Conservation (phyloP, 2,113 vertebrate species). For the Anhinga rufa region DNA sequence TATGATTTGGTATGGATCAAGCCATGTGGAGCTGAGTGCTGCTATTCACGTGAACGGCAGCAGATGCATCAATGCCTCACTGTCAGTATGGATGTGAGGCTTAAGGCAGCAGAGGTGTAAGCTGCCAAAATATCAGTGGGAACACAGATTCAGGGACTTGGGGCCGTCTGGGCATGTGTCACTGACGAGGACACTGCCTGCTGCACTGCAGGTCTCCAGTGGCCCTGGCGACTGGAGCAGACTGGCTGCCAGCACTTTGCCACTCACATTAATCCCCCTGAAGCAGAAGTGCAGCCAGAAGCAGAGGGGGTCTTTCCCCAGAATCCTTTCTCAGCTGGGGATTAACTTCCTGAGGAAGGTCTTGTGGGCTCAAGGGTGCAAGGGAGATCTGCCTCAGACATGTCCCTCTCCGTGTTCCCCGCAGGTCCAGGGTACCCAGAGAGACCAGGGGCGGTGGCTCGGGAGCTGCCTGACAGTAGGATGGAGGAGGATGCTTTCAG, state of each 20-base stretch:
- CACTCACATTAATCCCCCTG: not conserved
- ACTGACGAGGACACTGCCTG: not conserved
- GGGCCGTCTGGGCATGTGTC: too few relatives aligned
- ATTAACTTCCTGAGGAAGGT: not conserved
- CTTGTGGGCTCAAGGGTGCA: not conserved
- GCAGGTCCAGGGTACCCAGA: too few relatives aligned
- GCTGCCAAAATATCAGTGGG: not conserved
- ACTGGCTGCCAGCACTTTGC: not conserved
- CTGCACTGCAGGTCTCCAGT: not conserved
- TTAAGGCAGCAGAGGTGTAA: not conserved
- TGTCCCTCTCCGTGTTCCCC: not conserved
- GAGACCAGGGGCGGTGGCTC: not conserved
- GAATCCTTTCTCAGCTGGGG: not conserved
- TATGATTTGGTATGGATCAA: too few relatives aligned
- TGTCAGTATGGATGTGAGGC: too few relatives aligned
- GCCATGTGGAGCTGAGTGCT: too few relatives aligned
- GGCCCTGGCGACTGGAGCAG: not conserved
- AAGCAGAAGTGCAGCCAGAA: not conserved
- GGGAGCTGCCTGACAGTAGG: not conserved
- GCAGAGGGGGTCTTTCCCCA: not conserved
- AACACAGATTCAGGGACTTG: rapidly evolving
- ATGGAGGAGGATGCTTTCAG: not conserved
- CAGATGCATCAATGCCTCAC: too few relatives aligned
- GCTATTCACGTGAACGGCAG: rapidly evolving
- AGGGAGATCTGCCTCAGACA: not conserved